phyloP scores from a whole-genome alignment of 2,888 invertebrate species.

The Nysson spinosus region DNA sequence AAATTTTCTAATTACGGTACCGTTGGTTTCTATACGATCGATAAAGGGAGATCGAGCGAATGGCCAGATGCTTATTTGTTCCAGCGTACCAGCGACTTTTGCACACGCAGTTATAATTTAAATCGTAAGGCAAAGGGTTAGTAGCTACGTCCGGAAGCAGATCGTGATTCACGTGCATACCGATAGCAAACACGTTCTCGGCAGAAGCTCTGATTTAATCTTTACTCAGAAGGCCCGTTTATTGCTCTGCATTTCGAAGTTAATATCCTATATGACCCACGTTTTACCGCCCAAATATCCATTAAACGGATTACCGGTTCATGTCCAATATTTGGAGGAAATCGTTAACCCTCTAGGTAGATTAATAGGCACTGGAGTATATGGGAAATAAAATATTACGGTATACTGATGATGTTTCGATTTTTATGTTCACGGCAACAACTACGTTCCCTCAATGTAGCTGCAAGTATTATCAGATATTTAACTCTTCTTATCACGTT shows the following conservation, averaged over 20 bases:
- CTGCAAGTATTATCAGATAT: no score
- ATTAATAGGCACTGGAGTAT: constrained; percentile 36
- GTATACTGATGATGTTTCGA: constrained; percentile 21
- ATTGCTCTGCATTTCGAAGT: constrained; percentile 37
- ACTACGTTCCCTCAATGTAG: no score
- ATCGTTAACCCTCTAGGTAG: constrained; percentile 32
- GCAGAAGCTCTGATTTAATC: constrained; percentile 38
- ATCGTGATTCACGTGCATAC: constrained; percentile 23
- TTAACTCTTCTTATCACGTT: no score
- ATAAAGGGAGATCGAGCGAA: no score
- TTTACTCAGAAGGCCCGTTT: constrained; percentile 46
- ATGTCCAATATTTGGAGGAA: constrained; percentile 55
- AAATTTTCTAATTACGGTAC: no score
- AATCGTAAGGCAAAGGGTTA: no score
- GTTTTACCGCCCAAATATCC: constrained; percentile 53
- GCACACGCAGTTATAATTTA: no score
- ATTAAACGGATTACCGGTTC: constrained; percentile 53
- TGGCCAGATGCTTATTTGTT: no score
- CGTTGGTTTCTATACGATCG: no score
- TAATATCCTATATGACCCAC: constrained; percentile 41
- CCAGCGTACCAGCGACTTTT: no score
- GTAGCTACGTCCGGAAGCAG: constrained; percentile 29
- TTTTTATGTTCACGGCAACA: no score
- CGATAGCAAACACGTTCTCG: constrained; percentile 30
- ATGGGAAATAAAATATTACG: constrained; percentile 42